Evolutionary conservation across 2,113 vertebrate genomes (phyloP), one percentile per base, ranked within the genome.

Genomic region (Apteryx owenii): DNA sequence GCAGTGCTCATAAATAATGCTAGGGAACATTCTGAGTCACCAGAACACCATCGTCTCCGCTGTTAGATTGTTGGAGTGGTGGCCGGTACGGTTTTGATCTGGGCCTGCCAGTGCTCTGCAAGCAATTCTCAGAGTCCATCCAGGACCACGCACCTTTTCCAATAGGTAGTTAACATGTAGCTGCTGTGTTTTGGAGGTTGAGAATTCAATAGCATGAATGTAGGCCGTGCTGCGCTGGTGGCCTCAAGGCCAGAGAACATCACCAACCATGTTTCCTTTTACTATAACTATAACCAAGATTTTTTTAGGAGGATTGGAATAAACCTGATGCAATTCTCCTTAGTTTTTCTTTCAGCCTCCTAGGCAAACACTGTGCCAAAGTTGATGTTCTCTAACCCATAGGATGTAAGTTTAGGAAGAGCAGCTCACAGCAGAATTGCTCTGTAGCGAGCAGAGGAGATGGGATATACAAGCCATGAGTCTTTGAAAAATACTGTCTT

Each of bases 381-480:
- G 93, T 85, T 95, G 95, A 95, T 88, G 87, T 95, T 97, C 84
- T 97, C 87, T 70, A 94, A 87, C 70, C 89, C 68, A 1, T 1
- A 19, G 96, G 97, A 95, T 85, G 18, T 26, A 54, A 87, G 81
- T 89, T 86, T 81, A 79, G 90, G 92, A 92, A 58, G 89, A 95
- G 9, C 62, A 88, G 90, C 92, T 97, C 95, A n/a, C 73, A 93
- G 86, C 92, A 92, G 96, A 93, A 85, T 85, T 91, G 89, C 91
- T 96, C 94, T 66, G 29, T 81, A 91, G 95, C 94, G 96, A 97
- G 81, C 62, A 46, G 94, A 82, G 36, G 62, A 79, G 84, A 69
- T 87, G 84, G 81, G 93, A 76, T 91, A 64, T 61, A 40, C 20
- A 42, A 86, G 76, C 72, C 73, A 44, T 3, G 71, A 69, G 51